Conservation (phyloP, 2,113 vertebrate genomes). For the Azemiops feae region DNA sequence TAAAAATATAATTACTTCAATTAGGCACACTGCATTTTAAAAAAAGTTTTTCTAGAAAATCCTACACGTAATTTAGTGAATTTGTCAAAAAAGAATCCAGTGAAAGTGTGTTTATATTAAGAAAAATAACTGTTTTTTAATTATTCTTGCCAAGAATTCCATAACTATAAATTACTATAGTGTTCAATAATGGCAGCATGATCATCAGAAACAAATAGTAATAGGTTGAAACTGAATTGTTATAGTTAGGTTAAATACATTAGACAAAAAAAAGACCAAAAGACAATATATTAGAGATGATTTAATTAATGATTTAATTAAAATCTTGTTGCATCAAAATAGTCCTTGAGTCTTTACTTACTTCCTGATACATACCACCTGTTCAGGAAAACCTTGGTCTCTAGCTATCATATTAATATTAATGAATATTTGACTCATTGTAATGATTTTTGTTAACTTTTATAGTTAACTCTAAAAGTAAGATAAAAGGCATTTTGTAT, state of each 20-base stretch:
- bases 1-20: neutral
- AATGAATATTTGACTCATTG: neutral
- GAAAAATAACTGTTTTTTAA: neutral
- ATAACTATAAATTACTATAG: neutral
- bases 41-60: conserved; percentile 8
- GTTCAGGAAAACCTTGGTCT: neutral
- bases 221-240: neutral
- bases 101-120: neutral
- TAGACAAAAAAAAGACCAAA: neutral
- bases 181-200: neutral
- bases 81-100: neutral
- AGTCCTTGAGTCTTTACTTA: neutral
- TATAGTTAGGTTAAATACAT: neutral
- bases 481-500: neutral
- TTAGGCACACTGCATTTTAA: neutral
- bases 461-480: neutral
- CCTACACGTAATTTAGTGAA: neutral
- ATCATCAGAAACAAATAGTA: neutral
- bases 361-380: neutral
- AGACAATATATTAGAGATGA: neutral
- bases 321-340: neutral
- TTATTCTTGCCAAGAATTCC: neutral
- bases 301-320: neutral
- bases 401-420: neutral
- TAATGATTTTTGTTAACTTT: neutral